Evolutionary conservation across 2,113 vertebrate genomes (phyloP).

Genomic region (Petrocephalus zakoni): DNA sequence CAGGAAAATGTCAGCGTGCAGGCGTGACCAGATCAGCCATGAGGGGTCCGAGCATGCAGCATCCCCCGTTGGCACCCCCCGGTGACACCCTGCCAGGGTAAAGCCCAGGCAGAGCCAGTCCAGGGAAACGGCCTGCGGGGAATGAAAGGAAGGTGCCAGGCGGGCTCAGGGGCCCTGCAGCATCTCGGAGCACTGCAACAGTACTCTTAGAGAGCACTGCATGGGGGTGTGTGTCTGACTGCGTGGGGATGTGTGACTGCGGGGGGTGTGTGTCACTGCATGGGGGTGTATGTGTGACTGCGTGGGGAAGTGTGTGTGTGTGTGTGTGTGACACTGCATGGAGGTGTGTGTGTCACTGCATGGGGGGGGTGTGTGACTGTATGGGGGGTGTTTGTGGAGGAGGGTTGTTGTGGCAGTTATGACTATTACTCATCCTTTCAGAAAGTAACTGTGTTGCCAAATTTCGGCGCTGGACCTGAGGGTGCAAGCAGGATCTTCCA

Average conservation of each 20-base stretch:
- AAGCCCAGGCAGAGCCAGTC: not conserved
- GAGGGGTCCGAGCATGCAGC: conserved; percentile 20
- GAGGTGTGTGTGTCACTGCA: too few relatives aligned
- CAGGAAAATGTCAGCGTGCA: conserved; percentile 55
- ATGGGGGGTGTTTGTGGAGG: not conserved
- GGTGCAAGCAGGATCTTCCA: not conserved
- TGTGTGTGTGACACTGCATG: too few relatives aligned
- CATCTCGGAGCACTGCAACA: too few relatives aligned
- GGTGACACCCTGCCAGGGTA: not conserved
- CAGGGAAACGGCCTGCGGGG: not conserved
- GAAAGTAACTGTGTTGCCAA: conserved; percentile 45
- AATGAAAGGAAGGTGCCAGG: not conserved
- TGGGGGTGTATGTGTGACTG: too few relatives aligned
- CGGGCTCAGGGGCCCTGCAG: too few relatives aligned
- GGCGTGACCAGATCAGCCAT: conserved; percentile 48
- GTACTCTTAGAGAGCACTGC: too few relatives aligned
- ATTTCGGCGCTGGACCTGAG: conserved; percentile 39
- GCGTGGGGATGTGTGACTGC: too few relatives aligned
- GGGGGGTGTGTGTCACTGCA: too few relatives aligned
- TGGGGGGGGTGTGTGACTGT: not conserved
- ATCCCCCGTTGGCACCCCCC: not conserved
- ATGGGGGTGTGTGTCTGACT: not conserved
- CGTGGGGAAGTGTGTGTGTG: too few relatives aligned
- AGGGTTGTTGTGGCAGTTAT: conserved; percentile 23
- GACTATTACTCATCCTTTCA: conserved; percentile 44